These are phyloP conservation scores for Epinotia bilunana DNA, from an alignment of 2,888 invertebrate species.

Conservation along the genomic window DNA sequence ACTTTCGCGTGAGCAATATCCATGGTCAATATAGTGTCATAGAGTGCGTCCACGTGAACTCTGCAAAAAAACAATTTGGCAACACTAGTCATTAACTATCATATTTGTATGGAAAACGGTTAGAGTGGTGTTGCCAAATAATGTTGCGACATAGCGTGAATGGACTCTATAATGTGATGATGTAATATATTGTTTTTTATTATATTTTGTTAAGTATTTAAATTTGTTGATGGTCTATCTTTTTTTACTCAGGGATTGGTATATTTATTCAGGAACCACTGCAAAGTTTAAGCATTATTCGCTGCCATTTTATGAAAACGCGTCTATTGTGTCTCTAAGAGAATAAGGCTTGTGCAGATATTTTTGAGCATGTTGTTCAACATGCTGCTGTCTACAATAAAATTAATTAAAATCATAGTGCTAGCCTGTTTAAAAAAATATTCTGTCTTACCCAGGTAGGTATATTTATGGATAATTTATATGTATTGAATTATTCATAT, in stretches of 20 bases:
- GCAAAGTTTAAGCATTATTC: not conserved
- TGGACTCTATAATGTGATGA: not conserved
- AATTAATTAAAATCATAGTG: too few species aligned
- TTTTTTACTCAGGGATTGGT: not conserved
- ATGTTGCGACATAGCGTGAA: too few species aligned
- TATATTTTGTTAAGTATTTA: not conserved
- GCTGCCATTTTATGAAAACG: not conserved
- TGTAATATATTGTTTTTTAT: not conserved
- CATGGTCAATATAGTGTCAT: not conserved
- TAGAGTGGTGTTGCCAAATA: too few species aligned
- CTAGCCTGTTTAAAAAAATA: too few species aligned
- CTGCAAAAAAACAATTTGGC: too few species aligned
- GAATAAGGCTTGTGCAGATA: not conserved
- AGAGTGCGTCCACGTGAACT: too few species aligned
- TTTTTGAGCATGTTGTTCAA: not conserved
- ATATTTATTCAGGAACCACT: not conserved
- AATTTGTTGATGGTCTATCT: not conserved
- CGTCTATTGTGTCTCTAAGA: not conserved
- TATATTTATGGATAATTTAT: not conserved
- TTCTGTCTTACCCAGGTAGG: not conserved
- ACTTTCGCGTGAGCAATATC: not conserved
- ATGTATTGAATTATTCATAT: conserved; percentile 23
- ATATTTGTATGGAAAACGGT: too few species aligned
- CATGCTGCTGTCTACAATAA: not conserved
- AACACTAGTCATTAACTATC: too few species aligned